Base-by-base conservation (phyloP, 2,888 invertebrate species). In the Embidobia sp. region DNA sequence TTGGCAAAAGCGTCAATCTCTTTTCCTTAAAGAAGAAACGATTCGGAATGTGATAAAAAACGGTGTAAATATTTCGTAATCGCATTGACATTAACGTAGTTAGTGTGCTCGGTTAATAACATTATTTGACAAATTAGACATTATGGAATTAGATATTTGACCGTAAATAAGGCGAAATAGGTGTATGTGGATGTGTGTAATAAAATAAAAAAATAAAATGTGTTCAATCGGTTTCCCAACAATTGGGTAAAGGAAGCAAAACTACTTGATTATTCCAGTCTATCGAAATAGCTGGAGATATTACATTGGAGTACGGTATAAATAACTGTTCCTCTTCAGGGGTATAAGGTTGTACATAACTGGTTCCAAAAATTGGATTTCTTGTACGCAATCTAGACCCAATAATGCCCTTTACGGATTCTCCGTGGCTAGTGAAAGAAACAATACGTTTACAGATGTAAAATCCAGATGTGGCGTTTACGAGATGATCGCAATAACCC, bases 231-330 rank as follows among this genome's bases (percentile, higher is more conserved):
- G 29, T 16, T 48, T 48, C 48, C 31, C 48, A 48, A 31, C 16
- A 48, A 31, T 48, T 48, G 7, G 48, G n/a, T 31, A 29, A 31
- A 7, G 29, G 48, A 3, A 48, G 15, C 4, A 48, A 3, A 4
- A 29, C 15, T n/a, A 16, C 31, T 16, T 15, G 15, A 26, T 4
- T 18, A 10, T 11, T 6, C 7, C n/a, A 11, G 4, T 31, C 8
- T 6, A 48, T 48, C 8, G 29, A 31, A 29, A 48, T 29, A 11
- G 48, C 48, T 29, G 48, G 48, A 15, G 48, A 13, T 29, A 48
- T 31, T n/a, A 48, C 18, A 5, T 48, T 31, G 3, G n/a, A 1
- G 16, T 48, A 31, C 10, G 31, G 31, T n/a, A 48, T 31, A 16
- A 48, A 48, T n/a, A 1, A n/a, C 4, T 26, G 10, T 2, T 31